Conservation (phyloP, 2,797 vertebrate genomes). For the Oreonectes daqikongensis region DNA sequence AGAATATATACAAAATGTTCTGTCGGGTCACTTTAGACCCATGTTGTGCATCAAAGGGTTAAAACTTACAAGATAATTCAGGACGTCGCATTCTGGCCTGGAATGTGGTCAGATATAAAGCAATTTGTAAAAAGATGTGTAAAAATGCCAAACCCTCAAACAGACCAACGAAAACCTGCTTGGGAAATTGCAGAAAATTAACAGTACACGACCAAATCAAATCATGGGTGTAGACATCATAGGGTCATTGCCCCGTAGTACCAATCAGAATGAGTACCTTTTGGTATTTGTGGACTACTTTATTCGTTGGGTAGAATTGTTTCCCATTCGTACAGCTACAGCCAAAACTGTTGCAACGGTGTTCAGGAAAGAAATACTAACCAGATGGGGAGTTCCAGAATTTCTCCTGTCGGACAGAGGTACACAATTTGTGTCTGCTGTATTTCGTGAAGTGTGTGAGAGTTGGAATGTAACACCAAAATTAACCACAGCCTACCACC, state of each 20-base stretch:
- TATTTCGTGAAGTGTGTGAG: no score
- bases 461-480: no score
- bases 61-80: no score
- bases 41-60: no score
- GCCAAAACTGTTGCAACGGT: not conserved
- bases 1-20: no score
- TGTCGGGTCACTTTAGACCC: no score
- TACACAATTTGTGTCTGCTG: no score
- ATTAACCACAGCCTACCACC: not conserved
- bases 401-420: not conserved
- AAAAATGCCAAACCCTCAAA: not conserved
- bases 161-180: not conserved
- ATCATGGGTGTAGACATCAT: not conserved
- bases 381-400: slow-evolving; percentile 18
- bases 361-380: not conserved
- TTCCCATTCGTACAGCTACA: not conserved
- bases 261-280: not conserved
- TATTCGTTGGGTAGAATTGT: not conserved
- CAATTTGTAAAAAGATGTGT: no score
- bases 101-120: no score
- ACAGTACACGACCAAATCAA: not conserved
- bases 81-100: no score
- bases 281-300: not conserved
- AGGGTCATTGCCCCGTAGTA: no score
- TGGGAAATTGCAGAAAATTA: not conserved